Base-by-base conservation (phyloP, 2,888 invertebrate genomes). In the Matsumyia berberina region DNA sequence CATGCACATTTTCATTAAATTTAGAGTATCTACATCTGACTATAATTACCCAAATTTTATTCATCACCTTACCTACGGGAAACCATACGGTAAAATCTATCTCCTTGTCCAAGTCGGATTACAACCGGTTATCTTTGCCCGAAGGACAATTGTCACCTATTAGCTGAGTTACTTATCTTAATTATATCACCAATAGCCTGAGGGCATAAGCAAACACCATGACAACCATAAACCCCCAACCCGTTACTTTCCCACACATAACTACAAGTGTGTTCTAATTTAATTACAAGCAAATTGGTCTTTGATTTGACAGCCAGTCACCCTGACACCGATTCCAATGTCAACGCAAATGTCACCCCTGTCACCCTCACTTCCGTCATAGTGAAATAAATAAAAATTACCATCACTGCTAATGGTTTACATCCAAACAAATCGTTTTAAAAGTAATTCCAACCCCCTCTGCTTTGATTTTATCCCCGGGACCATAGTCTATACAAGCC, bases 311-410 rank as follows among this genome's bases (percentile, higher is more conserved):
- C 80, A 70, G 15, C 57, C 29, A 60, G 51, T 60, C 57, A 74
- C 80, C 58, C 74, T 60, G 64, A 44, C 53, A 64, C 31, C 12
- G 17, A 55, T 66, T 69, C 67, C 17, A 58, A 49, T 79, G 83
- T 79, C 83, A 85, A 69, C 58, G 55, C 29, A 73, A 74, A 66
- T 74, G 62, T 69, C 81, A 69, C 69, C 74, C 72, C 39, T 58
- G 53, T 60, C 77, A 78, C 80, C 53, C 80, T 67, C 55, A 55
- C 57, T 74, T 73, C 55, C 60, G 39, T 2, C 69, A 12, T 51
- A 70, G 66, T 79, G 69, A 85, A 64, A 79, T 79, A 85, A 85
- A 85, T 85, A 80, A 60, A 80, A 80, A 76, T 85, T 80, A 80
- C 80, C 76, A 80, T 58, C 70, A 69, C 53, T 62, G 69, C 77